Evolutionary conservation across 1,140 invertebrate species (phyloP).

Genomic region (Carposina sasakii): DNA sequence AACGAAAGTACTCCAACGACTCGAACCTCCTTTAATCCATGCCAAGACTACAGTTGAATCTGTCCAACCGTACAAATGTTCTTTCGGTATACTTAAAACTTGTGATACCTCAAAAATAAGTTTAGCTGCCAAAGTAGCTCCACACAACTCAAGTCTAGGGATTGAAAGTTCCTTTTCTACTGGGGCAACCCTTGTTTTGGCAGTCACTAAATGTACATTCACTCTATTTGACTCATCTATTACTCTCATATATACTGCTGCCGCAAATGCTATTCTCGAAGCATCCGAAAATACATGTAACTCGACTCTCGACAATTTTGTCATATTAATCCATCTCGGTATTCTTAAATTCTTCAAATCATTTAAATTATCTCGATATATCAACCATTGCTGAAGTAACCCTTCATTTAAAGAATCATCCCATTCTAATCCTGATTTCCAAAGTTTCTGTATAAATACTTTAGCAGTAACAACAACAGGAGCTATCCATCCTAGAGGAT

Average conservation of each 20-base stretch:
- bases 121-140: slow-evolving; percentile 30
- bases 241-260: slow-evolving; percentile 21
- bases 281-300: slow-evolving; percentile 17
- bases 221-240: slow-evolving; percentile 10
- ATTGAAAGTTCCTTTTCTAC: slow-evolving; percentile 36
- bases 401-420: slow-evolving; percentile 23
- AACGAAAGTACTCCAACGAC: slow-evolving; percentile 44
- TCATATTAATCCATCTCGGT: slow-evolving; percentile 6
- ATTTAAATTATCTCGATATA: slow-evolving; percentile 6
- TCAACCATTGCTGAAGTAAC: slow-evolving; percentile 6
- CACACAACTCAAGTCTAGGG: slow-evolving; percentile 45
- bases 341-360: slow-evolving; percentile 9
- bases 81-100: slow-evolving; percentile 33
- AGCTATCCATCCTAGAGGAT: slow-evolving; percentile 31
- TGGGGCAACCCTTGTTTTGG: slow-evolving; percentile 45
- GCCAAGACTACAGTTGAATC: slow-evolving; percentile 56
- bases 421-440: slow-evolving; percentile 28
- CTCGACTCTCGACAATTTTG: neutral
- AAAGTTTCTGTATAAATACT: slow-evolving; percentile 40
- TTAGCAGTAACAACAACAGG: slow-evolving; percentile 40
- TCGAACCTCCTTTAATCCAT: slow-evolving; percentile 42
- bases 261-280: slow-evolving; percentile 14
- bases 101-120: slow-evolving; percentile 23
- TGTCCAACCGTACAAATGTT: slow-evolving; percentile 41
- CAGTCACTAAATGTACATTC: slow-evolving; percentile 23